Percentiles rank a stretch among this genome's conserved stretches.
Evolutionary conservation across 2,888 invertebrate genomes (phyloP).

Genomic region (Lamproptera curius): DNA sequence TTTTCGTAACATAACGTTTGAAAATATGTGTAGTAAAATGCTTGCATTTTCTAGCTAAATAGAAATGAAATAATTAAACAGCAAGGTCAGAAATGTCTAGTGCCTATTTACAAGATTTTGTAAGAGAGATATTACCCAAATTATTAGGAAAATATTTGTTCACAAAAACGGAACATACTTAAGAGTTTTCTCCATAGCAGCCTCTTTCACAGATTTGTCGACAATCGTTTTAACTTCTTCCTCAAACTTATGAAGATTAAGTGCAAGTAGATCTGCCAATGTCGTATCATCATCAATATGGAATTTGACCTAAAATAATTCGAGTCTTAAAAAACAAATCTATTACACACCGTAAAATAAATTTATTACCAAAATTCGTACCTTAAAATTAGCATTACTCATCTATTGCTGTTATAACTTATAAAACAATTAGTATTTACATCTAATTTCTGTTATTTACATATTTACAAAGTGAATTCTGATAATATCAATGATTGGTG

Average conservation of each 20-base stretch:
- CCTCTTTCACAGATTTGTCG: constrained; percentile 97
- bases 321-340: too few relatives aligned
- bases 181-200: constrained; percentile 96
- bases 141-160: too few relatives aligned
- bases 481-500: constrained; percentile 49
- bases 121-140: too few relatives aligned
- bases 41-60: too few relatives aligned
- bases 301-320: constrained; percentile 81
- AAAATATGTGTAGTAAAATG: too few relatives aligned
- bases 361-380: background rate
- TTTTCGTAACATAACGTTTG: too few relatives aligned
- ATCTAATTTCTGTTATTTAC: constrained; percentile 24
- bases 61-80: too few relatives aligned
- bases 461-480: constrained; percentile 56
- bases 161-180: too few relatives aligned
- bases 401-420: background rate
- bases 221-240: constrained; percentile 97
- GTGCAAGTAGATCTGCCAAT: constrained; percentile 89
- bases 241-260: constrained; percentile 94
- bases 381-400: constrained; percentile 1
- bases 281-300: constrained; percentile 92
- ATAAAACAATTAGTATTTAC: background rate
- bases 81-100: too few relatives aligned
- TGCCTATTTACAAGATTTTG: too few relatives aligned
- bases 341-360: too few relatives aligned